Evolutionary conservation across 2,888 invertebrate genomes (phyloP), one percentile per base, ranked within the genome.

Genomic region (Drosophila infuscata): DNA sequence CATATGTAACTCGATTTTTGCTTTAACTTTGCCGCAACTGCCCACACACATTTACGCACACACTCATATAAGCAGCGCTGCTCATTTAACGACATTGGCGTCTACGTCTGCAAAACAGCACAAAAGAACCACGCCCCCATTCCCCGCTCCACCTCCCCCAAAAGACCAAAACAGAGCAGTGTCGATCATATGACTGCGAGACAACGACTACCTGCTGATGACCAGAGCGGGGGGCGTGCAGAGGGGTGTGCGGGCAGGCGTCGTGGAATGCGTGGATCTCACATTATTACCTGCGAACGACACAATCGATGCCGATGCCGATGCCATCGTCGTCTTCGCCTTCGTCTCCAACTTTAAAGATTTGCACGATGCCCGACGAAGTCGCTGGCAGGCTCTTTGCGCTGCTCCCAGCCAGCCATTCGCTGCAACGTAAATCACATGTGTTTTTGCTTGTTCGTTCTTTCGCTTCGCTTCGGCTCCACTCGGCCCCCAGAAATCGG

Each of bases 221-320:
- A 57, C 15, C 20, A 49, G 11, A 61, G 20, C 54, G 43, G 29
- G 64, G 32, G 52, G 52, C 8, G n/a, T 17, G 52, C 41, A 11
- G 9, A 51, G 33, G 51, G 60, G 46, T 35, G 29, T 36, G 59
- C 36, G 75, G 77, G 32, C 59, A 75, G 74, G 76, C 73, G 70
- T 76, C 60, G 70, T 73, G 90, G 90, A 88, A 86, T 86, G 90
- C 85, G 88, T 90, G 89, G 87, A 89, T 89, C 87, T 87, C 89
- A 88, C 89, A 87, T 88, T 87, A 88, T 87, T 87, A 87, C 87
- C 87, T 87, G 87, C 87, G 80, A 90, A 90, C 87, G 89, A 87
- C 89, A 87, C 90, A 87, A 87, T 90, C 90, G 87, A 86, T 82
- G 86, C 86, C 82, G 64, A 70, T 80, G 70, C 71, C 76, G 64